These are phyloP conservation scores for Hippocampus kuda DNA, from an alignment of 2,797 vertebrate genomes.

Conservation along the genomic window DNA sequence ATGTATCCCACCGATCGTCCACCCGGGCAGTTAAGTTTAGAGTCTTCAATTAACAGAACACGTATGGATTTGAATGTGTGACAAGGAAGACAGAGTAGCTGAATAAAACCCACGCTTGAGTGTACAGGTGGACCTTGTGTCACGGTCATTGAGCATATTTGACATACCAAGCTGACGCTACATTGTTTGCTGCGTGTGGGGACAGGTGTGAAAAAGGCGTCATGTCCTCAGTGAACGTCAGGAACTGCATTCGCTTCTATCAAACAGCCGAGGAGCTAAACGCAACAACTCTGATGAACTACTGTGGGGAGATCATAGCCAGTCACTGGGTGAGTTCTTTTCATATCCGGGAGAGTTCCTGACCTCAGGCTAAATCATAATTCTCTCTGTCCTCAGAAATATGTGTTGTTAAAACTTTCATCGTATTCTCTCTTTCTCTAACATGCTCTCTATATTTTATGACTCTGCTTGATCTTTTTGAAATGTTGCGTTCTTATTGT, in stretches of 20 bases:
- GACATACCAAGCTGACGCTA: background rate
- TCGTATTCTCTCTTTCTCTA: too few species aligned
- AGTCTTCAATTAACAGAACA: too few species aligned
- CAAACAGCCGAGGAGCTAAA: slow-evolving; percentile 95
- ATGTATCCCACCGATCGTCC: background rate
- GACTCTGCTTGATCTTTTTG: too few species aligned
- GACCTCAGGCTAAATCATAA: too few species aligned
- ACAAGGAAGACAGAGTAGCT: too few species aligned
- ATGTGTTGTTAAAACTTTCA: too few species aligned
- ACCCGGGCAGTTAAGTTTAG: too few species aligned
- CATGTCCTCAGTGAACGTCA: slow-evolving; percentile 95
- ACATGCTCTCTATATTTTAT: too few species aligned
- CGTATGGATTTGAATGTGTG: too few species aligned
- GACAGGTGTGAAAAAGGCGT: slow-evolving; percentile 94
- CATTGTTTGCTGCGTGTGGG: slow-evolving; percentile 7
- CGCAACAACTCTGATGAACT: slow-evolving; percentile 88
- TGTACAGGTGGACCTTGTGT: background rate
- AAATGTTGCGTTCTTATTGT: background rate
- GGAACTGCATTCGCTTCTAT: slow-evolving; percentile 98
- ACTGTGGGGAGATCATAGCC: slow-evolving; percentile 97
- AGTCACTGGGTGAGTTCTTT: slow-evolving; percentile 89
- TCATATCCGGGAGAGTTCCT: background rate
- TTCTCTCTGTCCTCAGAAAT: background rate
- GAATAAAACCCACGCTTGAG: too few species aligned
- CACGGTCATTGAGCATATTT: background rate